Evolutionary conservation across 2,113 vertebrate genomes (phyloP).

Genomic region (Zosterops pallidus): DNA sequence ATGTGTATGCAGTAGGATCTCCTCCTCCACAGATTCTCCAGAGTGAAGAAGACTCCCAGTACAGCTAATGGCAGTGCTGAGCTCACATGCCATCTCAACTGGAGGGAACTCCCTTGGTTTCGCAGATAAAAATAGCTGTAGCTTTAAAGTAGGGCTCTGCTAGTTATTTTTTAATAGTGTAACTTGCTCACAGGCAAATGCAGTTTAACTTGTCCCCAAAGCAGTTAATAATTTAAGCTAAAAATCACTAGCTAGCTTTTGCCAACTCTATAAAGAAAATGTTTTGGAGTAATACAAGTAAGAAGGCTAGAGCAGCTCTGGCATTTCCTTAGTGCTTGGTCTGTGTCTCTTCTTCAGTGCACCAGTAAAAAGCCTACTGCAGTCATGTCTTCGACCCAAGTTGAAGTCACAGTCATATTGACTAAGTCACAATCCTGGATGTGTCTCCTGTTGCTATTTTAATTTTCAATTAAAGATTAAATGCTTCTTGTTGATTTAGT

Average conservation of each 20-base stretch:
- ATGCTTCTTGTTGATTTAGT: background rate
- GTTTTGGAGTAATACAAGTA: background rate
- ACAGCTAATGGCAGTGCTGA: background rate
- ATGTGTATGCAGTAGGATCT: background rate
- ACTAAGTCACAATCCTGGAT: background rate
- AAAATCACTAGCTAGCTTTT: background rate
- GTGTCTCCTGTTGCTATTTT: background rate
- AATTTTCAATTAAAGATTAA: background rate
- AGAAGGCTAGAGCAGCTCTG: background rate
- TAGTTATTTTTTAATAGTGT: conserved; percentile 36
- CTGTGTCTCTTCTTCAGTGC: background rate
- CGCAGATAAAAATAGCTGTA: background rate
- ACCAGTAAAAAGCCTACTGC: rapidly evolving
- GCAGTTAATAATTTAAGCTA: conserved; percentile 35
- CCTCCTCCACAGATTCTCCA: background rate
- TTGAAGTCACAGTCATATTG: background rate
- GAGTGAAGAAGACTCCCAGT: background rate
- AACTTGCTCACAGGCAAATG: conserved; percentile 3
- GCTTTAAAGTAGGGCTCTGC: background rate
- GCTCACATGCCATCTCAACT: background rate
- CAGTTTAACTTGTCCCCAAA: conserved; percentile 15
- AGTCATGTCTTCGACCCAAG: background rate
- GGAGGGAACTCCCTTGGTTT: background rate
- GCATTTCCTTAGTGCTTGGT: background rate
- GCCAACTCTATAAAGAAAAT: background rate